These are phyloP conservation scores for Hylaeus anthracinus DNA, from an alignment of 1,140 invertebrate species.

Conservation along the genomic window DNA sequence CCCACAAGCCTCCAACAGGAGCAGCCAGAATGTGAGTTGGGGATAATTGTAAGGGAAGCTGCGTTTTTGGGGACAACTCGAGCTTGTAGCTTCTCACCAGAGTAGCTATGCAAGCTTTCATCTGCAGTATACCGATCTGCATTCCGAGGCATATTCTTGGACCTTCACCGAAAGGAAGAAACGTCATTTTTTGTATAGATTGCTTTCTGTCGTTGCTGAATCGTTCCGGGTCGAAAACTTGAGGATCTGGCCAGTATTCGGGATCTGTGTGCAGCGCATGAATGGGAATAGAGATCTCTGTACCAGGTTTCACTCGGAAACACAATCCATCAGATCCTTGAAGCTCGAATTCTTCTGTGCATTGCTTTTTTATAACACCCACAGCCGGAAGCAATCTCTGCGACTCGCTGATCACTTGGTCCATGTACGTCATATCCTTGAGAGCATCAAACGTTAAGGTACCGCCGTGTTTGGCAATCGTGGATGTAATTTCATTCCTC, in stretches of 20 bases:
- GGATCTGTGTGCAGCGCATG: slow-evolving; percentile 76
- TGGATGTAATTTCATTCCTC: slow-evolving; percentile 42
- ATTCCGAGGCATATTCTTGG: slow-evolving; percentile 82
- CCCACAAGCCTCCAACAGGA: slow-evolving; percentile 54
- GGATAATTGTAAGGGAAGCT: slow-evolving; percentile 43
- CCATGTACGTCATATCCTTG: slow-evolving; percentile 64
- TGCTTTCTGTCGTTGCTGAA: slow-evolving; percentile 79
- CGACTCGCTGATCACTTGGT: slow-evolving; percentile 59
- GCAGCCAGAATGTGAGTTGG: slow-evolving; percentile 4
- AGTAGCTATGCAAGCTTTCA: slow-evolving; percentile 47
- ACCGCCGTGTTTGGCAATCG: slow-evolving; percentile 43
- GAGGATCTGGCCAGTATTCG: slow-evolving; percentile 79
- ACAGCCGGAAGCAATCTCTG: slow-evolving; percentile 49
- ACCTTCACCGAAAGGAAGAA: slow-evolving; percentile 84
- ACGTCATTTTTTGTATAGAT: slow-evolving; percentile 69
- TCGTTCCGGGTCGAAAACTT: slow-evolving; percentile 85
- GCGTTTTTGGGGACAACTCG: slow-evolving; percentile 52
- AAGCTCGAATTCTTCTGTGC: slow-evolving; percentile 49
- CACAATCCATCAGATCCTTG: slow-evolving; percentile 61
- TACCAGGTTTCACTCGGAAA: slow-evolving; percentile 51
- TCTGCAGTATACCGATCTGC: slow-evolving; percentile 59
- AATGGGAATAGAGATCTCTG: slow-evolving; percentile 72
- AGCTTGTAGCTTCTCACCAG: slow-evolving; percentile 60
- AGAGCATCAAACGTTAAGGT: slow-evolving; percentile 52
- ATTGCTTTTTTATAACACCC: slow-evolving; percentile 41